These are phyloP conservation scores for Drosophila longiperda DNA, from an alignment of 2,888 invertebrate species.

Conservation along the genomic window DNA sequence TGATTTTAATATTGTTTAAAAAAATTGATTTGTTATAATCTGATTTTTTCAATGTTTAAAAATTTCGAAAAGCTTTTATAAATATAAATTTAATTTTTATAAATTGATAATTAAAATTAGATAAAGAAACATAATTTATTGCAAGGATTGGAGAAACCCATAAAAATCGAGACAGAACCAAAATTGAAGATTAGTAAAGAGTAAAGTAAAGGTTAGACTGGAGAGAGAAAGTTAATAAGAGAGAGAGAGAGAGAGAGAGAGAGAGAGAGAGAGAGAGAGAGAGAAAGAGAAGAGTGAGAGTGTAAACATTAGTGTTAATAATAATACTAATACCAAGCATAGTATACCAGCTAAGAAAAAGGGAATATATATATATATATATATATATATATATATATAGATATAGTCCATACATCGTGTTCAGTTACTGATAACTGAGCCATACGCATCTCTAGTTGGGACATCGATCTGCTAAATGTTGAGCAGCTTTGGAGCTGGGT, in stretches of 20 bases:
- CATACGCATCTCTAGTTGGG: constrained; percentile 5
- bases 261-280: no score
- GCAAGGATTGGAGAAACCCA: not conserved
- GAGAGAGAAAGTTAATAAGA: not conserved
- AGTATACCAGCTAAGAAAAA: not conserved
- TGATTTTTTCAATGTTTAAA: not conserved
- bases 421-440: not conserved
- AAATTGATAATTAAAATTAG: not conserved
- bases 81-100: not conserved
- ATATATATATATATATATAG: not conserved
- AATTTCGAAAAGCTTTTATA: not conserved
- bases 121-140: not conserved
- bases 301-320: not conserved
- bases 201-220: not conserved
- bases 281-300: not conserved
- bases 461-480: constrained; percentile 11
- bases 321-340: not conserved
- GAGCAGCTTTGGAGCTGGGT: constrained; percentile 11
- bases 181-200: not conserved
- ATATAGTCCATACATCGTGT: not conserved
- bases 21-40: not conserved
- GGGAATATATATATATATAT: not conserved
- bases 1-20: no score
- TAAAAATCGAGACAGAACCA: not conserved
- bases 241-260: no score